Evolutionary conservation across 2,797 vertebrate genomes (phyloP).

Genomic region (Chromobotia macracanthus): DNA sequence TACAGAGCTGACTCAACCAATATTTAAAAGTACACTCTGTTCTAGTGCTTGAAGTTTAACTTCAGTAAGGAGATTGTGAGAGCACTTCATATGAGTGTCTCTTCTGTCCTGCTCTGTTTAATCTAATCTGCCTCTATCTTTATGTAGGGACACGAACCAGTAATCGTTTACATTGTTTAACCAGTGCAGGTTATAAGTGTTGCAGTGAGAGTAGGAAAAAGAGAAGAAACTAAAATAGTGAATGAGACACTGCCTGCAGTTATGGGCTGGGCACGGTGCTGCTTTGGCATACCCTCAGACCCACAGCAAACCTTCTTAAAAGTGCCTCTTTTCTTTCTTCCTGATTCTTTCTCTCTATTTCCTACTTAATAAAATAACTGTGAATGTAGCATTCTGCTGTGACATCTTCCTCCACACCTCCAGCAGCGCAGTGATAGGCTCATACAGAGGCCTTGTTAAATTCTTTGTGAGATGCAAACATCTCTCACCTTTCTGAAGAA

Average conservation of each 20-base stretch:
- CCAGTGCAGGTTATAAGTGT: not conserved
- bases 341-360: not conserved
- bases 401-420: not conserved
- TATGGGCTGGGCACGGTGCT: constrained; percentile 25
- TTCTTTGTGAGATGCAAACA: not conserved
- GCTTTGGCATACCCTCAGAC: constrained; percentile 26
- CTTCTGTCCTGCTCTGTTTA: not conserved
- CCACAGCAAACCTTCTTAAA: not conserved
- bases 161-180: constrained; percentile 4
- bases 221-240: constrained; percentile 2
- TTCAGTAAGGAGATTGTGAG: constrained; percentile 1
- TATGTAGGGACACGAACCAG: not conserved
- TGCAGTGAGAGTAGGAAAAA: not conserved
- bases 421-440: not conserved
- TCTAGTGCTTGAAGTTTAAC: not conserved
- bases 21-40: constrained; percentile 28
- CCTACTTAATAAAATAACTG: not conserved
- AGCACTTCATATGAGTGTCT: not conserved
- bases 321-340: not conserved
- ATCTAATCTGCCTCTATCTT: not conserved
- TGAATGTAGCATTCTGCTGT: constrained; percentile 11
- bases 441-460: not conserved
- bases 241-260: constrained; percentile 45
- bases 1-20: not conserved
- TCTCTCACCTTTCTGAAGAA: not conserved